Evolutionary conservation across 2,113 vertebrate species (phyloP).

Genomic region (Ceuthmochares aereus): DNA sequence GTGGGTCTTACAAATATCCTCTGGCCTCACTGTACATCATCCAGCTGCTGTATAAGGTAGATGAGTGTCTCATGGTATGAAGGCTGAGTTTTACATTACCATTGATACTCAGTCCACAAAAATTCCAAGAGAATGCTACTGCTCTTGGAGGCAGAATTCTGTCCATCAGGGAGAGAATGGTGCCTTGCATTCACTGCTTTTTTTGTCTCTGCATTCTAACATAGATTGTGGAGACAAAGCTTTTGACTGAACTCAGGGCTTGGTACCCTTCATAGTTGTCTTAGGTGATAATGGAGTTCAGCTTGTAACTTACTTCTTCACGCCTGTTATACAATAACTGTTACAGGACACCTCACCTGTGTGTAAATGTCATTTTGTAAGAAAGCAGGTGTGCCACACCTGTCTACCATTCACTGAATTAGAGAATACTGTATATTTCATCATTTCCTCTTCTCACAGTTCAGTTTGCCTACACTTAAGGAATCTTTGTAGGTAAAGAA

Average conservation of each 20-base stretch:
- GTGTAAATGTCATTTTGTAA: neutral
- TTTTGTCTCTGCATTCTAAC: neutral
- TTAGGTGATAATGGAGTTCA: neutral
- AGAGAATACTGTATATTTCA: neutral
- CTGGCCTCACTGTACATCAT: neutral
- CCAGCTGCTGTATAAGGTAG: neutral
- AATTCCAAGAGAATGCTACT: fast-evolving
- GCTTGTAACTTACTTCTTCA: neutral
- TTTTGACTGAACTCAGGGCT: neutral
- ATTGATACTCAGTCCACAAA: neutral
- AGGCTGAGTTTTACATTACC: neutral
- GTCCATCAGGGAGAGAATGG: fast-evolving
- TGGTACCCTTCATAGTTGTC: neutral
- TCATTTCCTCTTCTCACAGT: neutral
- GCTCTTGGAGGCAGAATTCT: neutral
- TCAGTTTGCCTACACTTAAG: neutral
- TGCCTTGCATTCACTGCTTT: neutral
- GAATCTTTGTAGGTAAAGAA: neutral
- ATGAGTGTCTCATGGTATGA: fast-evolving
- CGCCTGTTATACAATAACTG: neutral
- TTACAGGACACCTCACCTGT: neutral
- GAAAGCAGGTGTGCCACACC: neutral
- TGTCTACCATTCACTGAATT: neutral
- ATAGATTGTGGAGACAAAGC: neutral
- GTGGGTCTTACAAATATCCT: slow-evolving; percentile 57